Evolutionary conservation across 2,797 vertebrate genomes (phyloP).

Genomic region (Orestias chungarensis): DNA sequence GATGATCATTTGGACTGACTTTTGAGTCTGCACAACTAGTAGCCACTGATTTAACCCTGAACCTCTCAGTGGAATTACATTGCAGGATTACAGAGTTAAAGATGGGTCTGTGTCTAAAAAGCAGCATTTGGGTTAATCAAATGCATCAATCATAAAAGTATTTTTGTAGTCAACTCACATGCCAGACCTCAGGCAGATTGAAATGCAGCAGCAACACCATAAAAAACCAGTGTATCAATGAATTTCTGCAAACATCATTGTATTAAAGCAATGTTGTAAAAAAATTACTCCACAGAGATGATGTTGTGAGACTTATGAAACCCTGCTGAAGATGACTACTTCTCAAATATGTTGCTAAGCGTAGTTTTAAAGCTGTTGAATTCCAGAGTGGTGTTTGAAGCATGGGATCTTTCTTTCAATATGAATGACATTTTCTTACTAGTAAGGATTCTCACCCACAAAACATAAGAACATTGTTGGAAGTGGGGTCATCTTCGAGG

Average conservation of each 20-base stretch:
- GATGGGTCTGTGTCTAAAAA: neutral
- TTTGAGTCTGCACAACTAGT: neutral
- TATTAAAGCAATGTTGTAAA: neutral
- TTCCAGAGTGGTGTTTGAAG: neutral
- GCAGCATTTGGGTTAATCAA: neutral
- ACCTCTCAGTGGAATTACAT: neutral
- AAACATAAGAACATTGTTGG: constrained; percentile 98
- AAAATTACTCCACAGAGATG: neutral
- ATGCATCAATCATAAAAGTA: neutral
- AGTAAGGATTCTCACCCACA: constrained; percentile 88
- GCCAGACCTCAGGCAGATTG: neutral
- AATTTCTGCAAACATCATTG: neutral
- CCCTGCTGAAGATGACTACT: neutral
- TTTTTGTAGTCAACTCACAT: neutral
- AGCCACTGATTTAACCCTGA: neutral
- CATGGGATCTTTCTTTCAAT: neutral
- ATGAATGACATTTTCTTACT: neutral
- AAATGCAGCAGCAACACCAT: neutral
- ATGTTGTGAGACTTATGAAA: neutral
- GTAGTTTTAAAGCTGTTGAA: neutral
- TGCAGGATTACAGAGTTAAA: neutral
- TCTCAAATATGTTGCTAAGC: neutral
- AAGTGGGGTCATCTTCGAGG: constrained; percentile 87
- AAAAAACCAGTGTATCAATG: neutral
- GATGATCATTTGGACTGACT: neutral